Evolutionary conservation across 1,140 invertebrate genomes (phyloP).

Genomic region (Ceratosolen solmsi): DNA sequence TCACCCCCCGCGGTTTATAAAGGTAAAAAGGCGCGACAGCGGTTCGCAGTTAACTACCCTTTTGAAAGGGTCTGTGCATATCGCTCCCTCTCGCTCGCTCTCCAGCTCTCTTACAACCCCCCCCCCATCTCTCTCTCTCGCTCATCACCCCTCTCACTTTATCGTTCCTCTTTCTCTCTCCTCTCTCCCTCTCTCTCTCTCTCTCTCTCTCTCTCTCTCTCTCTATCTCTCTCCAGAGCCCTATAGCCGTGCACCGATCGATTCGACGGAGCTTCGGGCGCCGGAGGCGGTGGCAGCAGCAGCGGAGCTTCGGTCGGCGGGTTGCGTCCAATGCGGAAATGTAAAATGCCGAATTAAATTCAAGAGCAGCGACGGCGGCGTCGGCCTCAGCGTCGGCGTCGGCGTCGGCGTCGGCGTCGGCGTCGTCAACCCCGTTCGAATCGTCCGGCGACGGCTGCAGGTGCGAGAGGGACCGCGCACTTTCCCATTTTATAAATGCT

Average conservation of each 20-base stretch:
- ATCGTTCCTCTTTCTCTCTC: too few species aligned
- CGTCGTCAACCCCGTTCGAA: neutral
- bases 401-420: neutral
- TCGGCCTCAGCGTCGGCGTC: neutral
- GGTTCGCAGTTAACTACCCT: slow-evolving; percentile 45
- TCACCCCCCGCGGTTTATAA: neutral
- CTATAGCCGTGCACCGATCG: slow-evolving; percentile 41
- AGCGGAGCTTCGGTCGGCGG: slow-evolving; percentile 15
- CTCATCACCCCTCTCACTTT: neutral
- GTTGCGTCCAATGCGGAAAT: slow-evolving; percentile 45
- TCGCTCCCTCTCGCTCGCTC: slow-evolving; percentile 7
- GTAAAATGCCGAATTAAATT: slow-evolving; percentile 48
- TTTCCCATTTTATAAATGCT: neutral
- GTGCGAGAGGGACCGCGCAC: slow-evolving; percentile 11
- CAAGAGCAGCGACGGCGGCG: slow-evolving; percentile 16
- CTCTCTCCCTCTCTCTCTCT: neutral
- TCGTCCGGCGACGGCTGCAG: neutral
- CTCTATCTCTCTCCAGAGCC: neutral
- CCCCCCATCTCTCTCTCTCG: neutral
- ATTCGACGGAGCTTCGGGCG: slow-evolving; percentile 43
- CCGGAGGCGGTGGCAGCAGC: slow-evolving; percentile 32
- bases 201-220: neutral
- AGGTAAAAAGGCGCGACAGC: slow-evolving; percentile 14
- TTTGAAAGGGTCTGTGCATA: slow-evolving; percentile 31
- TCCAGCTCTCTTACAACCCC: neutral